These are phyloP conservation scores for Heterodera filipjevi DNA, from an alignment of 2,888 invertebrate species.

Conservation along the genomic window DNA sequence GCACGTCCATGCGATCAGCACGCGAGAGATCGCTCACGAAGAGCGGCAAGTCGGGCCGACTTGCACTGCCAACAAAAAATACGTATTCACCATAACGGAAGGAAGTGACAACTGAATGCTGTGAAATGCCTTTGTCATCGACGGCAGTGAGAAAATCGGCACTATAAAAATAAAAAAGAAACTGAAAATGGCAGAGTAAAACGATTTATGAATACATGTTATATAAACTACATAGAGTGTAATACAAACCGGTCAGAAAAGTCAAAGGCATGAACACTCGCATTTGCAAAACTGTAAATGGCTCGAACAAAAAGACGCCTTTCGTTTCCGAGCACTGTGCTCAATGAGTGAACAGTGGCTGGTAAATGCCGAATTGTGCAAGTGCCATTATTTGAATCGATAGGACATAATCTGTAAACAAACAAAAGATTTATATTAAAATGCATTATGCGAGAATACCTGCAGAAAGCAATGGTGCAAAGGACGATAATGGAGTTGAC, in stretches of 20 bases:
- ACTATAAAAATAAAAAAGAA: background rate
- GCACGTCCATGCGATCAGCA: slow-evolving; percentile 33
- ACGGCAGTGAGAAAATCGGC: background rate
- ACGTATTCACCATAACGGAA: slow-evolving; percentile 18
- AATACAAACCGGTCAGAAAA: background rate
- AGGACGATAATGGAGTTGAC: background rate
- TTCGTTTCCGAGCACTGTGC: slow-evolving; percentile 14
- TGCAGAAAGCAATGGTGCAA: background rate
- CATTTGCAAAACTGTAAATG: background rate
- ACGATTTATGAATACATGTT: too few relatives aligned
- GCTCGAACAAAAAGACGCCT: slow-evolving; percentile 18
- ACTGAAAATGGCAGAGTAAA: background rate
- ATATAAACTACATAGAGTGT: too few relatives aligned
- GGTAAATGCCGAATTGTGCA: background rate
- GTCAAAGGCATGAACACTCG: slow-evolving; percentile 14
- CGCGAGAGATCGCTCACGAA: background rate
- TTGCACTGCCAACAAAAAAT: slow-evolving; percentile 33
- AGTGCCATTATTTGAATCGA: background rate
- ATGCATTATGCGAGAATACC: background rate
- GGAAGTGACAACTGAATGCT: slow-evolving; percentile 5
- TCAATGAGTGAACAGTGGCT: background rate
- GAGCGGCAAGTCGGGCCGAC: slow-evolving; percentile 24
- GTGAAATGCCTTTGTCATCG: slow-evolving; percentile 10
- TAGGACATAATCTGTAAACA: slow-evolving; percentile 12
- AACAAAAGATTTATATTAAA: background rate